Evolutionary conservation across 2,113 vertebrate species (phyloP).

Genomic region (Peromyscus californicus): DNA sequence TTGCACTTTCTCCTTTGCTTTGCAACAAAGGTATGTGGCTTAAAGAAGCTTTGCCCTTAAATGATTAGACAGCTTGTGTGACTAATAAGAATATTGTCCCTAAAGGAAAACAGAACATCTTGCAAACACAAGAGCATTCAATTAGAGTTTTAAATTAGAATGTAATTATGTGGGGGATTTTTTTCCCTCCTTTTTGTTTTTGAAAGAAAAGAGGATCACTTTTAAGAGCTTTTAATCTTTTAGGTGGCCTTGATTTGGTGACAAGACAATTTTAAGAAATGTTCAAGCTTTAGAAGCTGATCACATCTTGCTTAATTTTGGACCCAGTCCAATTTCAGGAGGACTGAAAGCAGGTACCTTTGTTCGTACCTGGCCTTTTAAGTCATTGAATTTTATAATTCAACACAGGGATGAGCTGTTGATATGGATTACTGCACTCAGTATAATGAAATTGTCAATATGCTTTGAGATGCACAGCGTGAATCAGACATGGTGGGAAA

Average conservation of each 20-base stretch:
- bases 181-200: slow-evolving; percentile 68
- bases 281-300: slow-evolving; percentile 79
- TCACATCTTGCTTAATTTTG: slow-evolving; percentile 78
- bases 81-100: slow-evolving; percentile 87
- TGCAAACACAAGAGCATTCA: slow-evolving; percentile 83
- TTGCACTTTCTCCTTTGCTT: slow-evolving; percentile 84
- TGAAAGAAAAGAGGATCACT: slow-evolving; percentile 61
- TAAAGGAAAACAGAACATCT: slow-evolving; percentile 85
- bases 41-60: slow-evolving; percentile 77
- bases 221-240: slow-evolving; percentile 86
- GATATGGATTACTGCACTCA: slow-evolving; percentile 69
- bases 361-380: slow-evolving; percentile 73
- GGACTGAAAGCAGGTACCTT: slow-evolving; percentile 66
- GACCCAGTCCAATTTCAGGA: slow-evolving; percentile 71
- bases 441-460: slow-evolving; percentile 67
- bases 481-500: slow-evolving; percentile 55
- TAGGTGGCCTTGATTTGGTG: slow-evolving; percentile 81
- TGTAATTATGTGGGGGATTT: slow-evolving; percentile 81
- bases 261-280: slow-evolving; percentile 83
- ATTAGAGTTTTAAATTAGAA: slow-evolving; percentile 88
- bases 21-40: slow-evolving; percentile 77
- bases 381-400: slow-evolving; percentile 67
- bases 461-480: slow-evolving; percentile 35
- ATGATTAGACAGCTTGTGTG: slow-evolving; percentile 85
- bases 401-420: slow-evolving; percentile 65